These are phyloP conservation scores for Parotia lawesii DNA, from an alignment of 2,113 vertebrate genomes.

Conservation along the genomic window DNA sequence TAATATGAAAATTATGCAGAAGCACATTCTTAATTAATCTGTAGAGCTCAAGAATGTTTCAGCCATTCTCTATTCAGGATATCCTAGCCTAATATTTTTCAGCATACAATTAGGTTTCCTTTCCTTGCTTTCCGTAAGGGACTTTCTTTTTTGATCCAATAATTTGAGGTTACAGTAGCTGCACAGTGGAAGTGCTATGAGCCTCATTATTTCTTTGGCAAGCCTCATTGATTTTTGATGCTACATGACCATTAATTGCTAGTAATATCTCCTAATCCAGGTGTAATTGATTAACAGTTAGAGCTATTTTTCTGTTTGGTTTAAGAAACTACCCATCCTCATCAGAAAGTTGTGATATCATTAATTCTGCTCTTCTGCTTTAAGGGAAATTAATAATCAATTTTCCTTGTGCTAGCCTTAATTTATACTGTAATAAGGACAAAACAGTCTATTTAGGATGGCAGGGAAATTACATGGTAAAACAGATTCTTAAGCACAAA, in stretches of 20 bases:
- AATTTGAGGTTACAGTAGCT: not conserved
- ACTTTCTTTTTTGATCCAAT: not conserved
- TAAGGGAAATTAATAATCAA: conserved; percentile 61
- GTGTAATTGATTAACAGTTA: conserved; percentile 40
- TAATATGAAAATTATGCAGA: not conserved
- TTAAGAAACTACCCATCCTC: conserved; percentile 20
- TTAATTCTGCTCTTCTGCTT: conserved; percentile 53
- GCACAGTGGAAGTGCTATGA: not conserved
- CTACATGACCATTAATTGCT: conserved; percentile 38
- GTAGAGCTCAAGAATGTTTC: not conserved
- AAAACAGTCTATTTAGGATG: conserved; percentile 6
- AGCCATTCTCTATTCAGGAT: not conserved
- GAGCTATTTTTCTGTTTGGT: conserved; percentile 14
- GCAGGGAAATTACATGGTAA: not conserved
- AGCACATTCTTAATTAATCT: not conserved
- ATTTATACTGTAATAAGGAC: conserved; percentile 23
- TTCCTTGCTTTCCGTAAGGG: not conserved
- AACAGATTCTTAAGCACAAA: conserved; percentile 25
- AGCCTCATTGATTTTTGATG: conserved; percentile 56
- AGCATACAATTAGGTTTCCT: not conserved
- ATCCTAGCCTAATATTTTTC: not conserved
- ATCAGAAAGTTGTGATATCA: conserved; percentile 7
- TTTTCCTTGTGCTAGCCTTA: conserved; percentile 40
- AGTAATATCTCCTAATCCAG: conserved; percentile 44
- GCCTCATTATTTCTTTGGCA: conserved; percentile 33